A percentile compares a stretch with the other conserved stretches of the same genome.
Conservation (phyloP, 2,888 invertebrate species). For the Drosophila antonietae region DNA sequence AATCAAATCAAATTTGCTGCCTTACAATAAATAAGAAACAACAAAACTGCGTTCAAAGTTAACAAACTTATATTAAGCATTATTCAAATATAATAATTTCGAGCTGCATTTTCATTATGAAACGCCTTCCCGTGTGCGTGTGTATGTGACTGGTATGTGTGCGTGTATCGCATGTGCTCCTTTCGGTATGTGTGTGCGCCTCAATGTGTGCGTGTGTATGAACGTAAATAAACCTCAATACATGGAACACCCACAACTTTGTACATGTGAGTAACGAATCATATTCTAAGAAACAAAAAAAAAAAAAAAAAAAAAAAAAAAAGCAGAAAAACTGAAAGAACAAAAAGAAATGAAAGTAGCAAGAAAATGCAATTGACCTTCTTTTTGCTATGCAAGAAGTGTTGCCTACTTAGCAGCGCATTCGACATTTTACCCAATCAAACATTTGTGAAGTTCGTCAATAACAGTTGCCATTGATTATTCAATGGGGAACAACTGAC, state of each 20-base stretch:
- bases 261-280: conserved; percentile 64
- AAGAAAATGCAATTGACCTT: conserved; percentile 34
- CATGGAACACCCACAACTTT: conserved; percentile 56
- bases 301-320: too few relatives aligned
- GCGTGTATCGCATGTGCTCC: conserved; percentile 13
- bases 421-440: conserved; percentile 36
- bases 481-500: conserved; percentile 37
- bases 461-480: conserved; percentile 55
- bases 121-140: conserved; percentile 64
- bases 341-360: conserved; percentile 1
- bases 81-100: background rate
- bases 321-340: background rate
- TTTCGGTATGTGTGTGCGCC: conserved; percentile 15
- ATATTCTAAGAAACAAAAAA: conserved; percentile 20
- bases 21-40: conserved; percentile 47
- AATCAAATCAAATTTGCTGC: conserved; percentile 66
- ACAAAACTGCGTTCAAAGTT: conserved; percentile 37
- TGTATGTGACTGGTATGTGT: conserved; percentile 25
- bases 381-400: conserved; percentile 17
- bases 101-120: conserved; percentile 64
- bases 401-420: conserved; percentile 65
- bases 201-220: conserved; percentile 30
- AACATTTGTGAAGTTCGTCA: conserved; percentile 48
- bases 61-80: conserved; percentile 26
- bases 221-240: conserved; percentile 74